Percentiles rank a stretch among this genome's conserved stretches.
phyloP scores from a whole-genome alignment of 2,888 invertebrate species.

The Andrena praecox region DNA sequence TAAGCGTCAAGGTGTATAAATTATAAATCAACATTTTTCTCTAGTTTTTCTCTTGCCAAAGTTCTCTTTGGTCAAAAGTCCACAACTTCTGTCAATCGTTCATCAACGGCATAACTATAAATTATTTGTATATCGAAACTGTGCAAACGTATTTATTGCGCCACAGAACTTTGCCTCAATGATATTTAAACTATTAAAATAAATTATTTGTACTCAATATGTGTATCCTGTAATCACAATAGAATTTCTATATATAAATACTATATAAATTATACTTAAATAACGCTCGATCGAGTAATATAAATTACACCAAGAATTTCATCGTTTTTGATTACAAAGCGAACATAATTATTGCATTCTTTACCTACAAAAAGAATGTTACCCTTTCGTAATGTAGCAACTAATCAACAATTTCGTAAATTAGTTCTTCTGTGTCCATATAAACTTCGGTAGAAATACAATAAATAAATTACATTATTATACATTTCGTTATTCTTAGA shows the following conservation, averaged over 20 bases:
- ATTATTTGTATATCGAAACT: conserved; percentile 35
- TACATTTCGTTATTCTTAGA: conserved; percentile 55
- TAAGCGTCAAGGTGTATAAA: conserved; percentile 2
- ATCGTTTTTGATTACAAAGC: conserved; percentile 32
- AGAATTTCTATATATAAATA: conserved; percentile 58
- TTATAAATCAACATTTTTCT: conserved; percentile 33
- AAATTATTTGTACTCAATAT: conserved; percentile 69
- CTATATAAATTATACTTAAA: conserved; percentile 48
- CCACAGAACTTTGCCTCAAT: conserved; percentile 41
- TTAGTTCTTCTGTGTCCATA: conserved; percentile 63
- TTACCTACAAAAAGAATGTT: conserved; percentile 37
- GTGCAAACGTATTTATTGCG: conserved; percentile 36
- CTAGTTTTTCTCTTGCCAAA: conserved; percentile 30
- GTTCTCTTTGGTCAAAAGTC: conserved; percentile 48
- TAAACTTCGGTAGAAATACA: conserved; percentile 64
- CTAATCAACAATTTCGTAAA: conserved; percentile 48
- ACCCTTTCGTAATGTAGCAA: conserved; percentile 6
- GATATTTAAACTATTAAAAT: conserved; percentile 53
- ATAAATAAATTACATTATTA: conserved; percentile 59
- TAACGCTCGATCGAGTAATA: conserved; percentile 44
- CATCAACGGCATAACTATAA: conserved; percentile 18
- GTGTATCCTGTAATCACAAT: conserved; percentile 61
- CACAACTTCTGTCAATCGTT: conserved; percentile 16
- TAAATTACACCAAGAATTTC: conserved; percentile 31
- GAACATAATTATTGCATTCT: conserved; percentile 44